Percentiles rank a stretch among this genome's conserved stretches.
phyloP scores from a whole-genome alignment of 2,113 vertebrate species.

The Centropristis striata region DNA sequence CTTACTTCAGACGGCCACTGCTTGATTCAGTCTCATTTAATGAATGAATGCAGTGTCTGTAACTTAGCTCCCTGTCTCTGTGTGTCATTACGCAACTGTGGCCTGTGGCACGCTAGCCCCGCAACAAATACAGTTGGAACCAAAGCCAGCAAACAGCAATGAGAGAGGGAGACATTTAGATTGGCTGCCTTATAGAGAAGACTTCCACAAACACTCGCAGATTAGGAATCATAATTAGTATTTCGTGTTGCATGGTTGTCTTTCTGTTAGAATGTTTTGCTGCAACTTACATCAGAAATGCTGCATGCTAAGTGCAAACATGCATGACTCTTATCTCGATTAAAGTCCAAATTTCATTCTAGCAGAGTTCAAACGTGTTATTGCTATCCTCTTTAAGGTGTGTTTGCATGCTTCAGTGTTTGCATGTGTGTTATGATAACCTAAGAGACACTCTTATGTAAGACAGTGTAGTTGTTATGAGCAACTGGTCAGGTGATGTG shows the following conservation, averaged over 20 bases:
- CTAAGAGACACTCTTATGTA: slow-evolving; percentile 43
- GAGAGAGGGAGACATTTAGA: slow-evolving; percentile 16
- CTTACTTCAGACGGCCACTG: neutral
- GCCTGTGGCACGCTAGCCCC: slow-evolving; percentile 43
- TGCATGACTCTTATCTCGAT: neutral
- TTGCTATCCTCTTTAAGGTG: slow-evolving; percentile 8
- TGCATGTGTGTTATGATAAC: slow-evolving; percentile 31
- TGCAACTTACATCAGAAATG: neutral
- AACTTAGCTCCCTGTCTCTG: slow-evolving; percentile 38
- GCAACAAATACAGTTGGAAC: slow-evolving; percentile 45
- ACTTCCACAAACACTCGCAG: neutral
- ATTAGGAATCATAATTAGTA: neutral
- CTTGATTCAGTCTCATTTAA: slow-evolving; percentile 9
- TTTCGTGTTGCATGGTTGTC: neutral
- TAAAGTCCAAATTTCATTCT: neutral
- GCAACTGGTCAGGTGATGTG: slow-evolving; percentile 41
- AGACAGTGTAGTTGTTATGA: slow-evolving; percentile 40
- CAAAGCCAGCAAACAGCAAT: slow-evolving; percentile 13
- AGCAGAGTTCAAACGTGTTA: neutral
- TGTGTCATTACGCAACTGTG: slow-evolving; percentile 60
- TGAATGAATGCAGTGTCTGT: slow-evolving; percentile 55
- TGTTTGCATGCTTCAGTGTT: neutral
- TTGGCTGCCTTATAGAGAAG: neutral
- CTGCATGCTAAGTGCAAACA: neutral
- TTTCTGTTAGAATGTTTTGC: neutral